Conservation (phyloP, 2,797 vertebrate species). For the Danio jaintianensis region DNA sequence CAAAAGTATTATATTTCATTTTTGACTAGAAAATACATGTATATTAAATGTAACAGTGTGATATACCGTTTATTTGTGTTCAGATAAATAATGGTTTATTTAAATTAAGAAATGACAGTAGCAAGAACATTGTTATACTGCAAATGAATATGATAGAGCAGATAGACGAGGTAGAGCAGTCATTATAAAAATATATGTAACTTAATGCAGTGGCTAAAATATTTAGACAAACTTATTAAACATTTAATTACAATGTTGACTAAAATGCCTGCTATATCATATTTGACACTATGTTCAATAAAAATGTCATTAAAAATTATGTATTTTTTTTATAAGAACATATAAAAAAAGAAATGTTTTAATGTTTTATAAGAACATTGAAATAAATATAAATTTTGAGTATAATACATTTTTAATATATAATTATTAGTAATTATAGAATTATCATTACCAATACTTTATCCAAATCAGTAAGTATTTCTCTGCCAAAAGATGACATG, state of each 20-base stretch:
- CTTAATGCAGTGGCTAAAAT: too few relatives aligned
- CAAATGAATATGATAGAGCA: background rate
- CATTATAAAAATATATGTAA: background rate
- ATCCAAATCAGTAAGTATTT: background rate
- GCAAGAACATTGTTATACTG: background rate
- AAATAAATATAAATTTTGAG: background rate
- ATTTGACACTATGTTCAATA: background rate
- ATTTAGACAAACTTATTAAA: too few relatives aligned
- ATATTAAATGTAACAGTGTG: background rate
- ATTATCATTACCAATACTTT: background rate
- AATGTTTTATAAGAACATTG: too few relatives aligned
- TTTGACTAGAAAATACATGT: background rate
- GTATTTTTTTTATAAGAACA: too few relatives aligned
- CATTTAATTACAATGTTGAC: background rate
- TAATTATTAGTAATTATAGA: too few relatives aligned
- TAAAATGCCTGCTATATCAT: background rate
- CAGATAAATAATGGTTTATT: background rate
- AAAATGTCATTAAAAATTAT: too few relatives aligned
- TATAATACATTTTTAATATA: too few relatives aligned
- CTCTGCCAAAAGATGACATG: background rate
- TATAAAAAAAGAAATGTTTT: too few relatives aligned
- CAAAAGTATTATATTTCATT: too few relatives aligned
- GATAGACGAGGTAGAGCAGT: too few relatives aligned
- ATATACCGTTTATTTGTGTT: background rate
- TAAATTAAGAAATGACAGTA: background rate